Base-by-base conservation (phyloP, 92 coral and sea anemone species). In the Anthopleura xanthogrammica region DNA sequence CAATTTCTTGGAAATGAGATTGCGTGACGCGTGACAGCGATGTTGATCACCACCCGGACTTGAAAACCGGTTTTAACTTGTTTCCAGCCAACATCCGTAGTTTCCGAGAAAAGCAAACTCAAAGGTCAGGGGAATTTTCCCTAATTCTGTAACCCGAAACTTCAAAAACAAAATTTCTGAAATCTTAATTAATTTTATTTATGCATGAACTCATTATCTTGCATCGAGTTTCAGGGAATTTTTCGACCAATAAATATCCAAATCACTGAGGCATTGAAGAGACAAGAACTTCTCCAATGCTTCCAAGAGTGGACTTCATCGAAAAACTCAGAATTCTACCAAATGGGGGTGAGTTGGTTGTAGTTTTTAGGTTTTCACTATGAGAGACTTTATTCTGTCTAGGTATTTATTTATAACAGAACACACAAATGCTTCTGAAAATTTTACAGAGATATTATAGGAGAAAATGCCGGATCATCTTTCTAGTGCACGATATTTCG, bases 121-220 rank as follows among this genome's bases (percentile, higher is more conserved):
- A 39, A 41, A 36, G 52, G 77, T 77, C 70, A 23, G 36, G 86
- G 86, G 73, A 75, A 58, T 58, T 42, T 58, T 60, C 40, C 86
- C 82, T 20, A 56, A 16, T 43, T 29, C 40, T 3, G 41, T 76
- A 71, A 29, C 36, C 36, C 0, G 36, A 29, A 80, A 80, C 50
- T 22, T 39, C 46, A 29, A 52, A 19, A 42, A 0, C 54, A 5
- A n/a, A 20, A 13, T 9, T 22, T 10, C 73, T 62, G 29, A 62
- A 7, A 14, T 62, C 65, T 60, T 16, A 62, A 20, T n/a, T n/a
- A n/a, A n/a, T n/a, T n/a, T n/a, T n/a, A n/a, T 62, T 62, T 9
- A 20, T 62, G 70, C 70, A 20, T 62, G 70, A n/a, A 10, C 65
- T 60, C 20, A 60, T 46, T 6, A 2, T 2, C 70, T 5, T 62